Base-by-base conservation (phyloP, 2,888 invertebrate genomes). In the Pandemis heparana region DNA sequence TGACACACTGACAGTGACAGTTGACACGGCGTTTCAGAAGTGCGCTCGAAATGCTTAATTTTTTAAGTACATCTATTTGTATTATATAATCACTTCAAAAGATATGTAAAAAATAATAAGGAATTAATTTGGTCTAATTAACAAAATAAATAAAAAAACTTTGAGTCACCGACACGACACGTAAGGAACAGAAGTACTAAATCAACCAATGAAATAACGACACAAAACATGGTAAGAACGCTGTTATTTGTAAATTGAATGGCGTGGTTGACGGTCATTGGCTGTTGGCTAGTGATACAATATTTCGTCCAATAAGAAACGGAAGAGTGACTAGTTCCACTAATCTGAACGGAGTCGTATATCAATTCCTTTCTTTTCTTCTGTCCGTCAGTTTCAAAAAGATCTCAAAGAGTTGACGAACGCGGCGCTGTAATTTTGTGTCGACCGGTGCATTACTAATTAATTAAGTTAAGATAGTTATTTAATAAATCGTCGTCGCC, bases 201-300 rank as follows among this genome's bases (percentile, higher is more conserved):
- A 65, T 76, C 39, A 39, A 76, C 92, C 92, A 93, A 93, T 93
- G 64, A 77, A 9, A 78, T 80, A 76, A 16, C 80, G 85, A 91
- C 92, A 92, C 73, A 73, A 73, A 69, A 59, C 73, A 59, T 8
- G 64, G 48, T 7, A 46, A 60, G 64, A 66, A 76, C 71, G 61
- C 62, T 85, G 73, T 83, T 77, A 92, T 92, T 92, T 85, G 92
- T 79, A 76, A 74, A 78, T 77, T 70, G 5, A 12, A 71, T 80
- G 84, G 83, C 92, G 92, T 92, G 92, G 81, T 78, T 72, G 0
- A 8, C 32, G 59, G 7, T 77, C 51, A 90, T 92, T 90, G 83
- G 92, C 70, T 32, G 1, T 38, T 64, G 70, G 64, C 6, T 18
- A n/a, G 6, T 7, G 16, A 39, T 10, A 16, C 10, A 2, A 2